These are phyloP conservation scores for Lobophora halterata DNA, from an alignment of 2,888 invertebrate genomes.

Conservation along the genomic window DNA sequence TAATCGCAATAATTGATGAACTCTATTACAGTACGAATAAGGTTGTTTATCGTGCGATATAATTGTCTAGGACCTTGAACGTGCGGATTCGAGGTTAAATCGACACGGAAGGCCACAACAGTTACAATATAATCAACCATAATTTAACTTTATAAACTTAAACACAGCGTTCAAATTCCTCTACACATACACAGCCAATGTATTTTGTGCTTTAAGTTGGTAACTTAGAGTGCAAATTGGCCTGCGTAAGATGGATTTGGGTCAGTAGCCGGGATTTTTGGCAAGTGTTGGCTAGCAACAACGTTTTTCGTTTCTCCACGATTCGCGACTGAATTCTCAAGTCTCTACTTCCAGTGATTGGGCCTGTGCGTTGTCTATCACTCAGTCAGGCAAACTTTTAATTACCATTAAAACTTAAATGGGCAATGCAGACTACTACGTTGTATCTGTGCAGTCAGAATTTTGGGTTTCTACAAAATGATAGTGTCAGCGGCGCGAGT, in stretches of 20 bases:
- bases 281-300: constrained; percentile 27
- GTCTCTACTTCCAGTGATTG: too few species aligned
- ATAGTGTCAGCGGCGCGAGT: too few species aligned
- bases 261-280: constrained; percentile 28
- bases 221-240: constrained; percentile 8
- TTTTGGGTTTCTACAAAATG: too few species aligned
- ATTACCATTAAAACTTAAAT: too few species aligned
- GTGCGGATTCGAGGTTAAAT: constrained; percentile 63
- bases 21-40: constrained; percentile 19
- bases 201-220: constrained; percentile 8
- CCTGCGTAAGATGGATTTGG: constrained; percentile 19
- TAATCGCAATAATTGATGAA: constrained; percentile 6
- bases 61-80: constrained; percentile 64
- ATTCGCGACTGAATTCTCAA: too few species aligned
- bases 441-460: too few species aligned
- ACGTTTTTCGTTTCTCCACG: constrained; percentile 23
- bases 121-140: constrained; percentile 18
- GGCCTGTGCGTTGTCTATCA: too few species aligned
- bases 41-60: constrained; percentile 28
- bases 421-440: too few species aligned
- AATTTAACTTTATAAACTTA: constrained; percentile 20
- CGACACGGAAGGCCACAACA: constrained; percentile 60
- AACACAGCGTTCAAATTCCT: constrained; percentile 17
- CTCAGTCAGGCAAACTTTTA: too few species aligned
- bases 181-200: neutral